Evolutionary conservation across 2,888 invertebrate genomes (phyloP).

Genomic region (Dynastes maya): DNA sequence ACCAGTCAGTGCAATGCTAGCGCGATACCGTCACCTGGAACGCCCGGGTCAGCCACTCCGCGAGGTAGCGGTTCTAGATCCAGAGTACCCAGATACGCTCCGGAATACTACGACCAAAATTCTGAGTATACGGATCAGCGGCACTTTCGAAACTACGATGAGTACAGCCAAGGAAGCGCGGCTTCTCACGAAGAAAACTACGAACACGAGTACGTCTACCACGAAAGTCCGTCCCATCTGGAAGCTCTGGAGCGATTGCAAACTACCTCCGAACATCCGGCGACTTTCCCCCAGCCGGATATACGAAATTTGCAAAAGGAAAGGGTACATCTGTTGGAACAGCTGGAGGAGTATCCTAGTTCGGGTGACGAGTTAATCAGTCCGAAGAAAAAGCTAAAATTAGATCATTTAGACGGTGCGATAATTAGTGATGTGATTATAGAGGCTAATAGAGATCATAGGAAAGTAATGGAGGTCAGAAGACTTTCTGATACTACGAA

Average conservation of each 20-base stretch:
- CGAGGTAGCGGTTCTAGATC: constrained; percentile 71
- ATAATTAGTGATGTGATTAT: constrained; percentile 67
- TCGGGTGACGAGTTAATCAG: constrained; percentile 80
- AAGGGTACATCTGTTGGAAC: constrained; percentile 79
- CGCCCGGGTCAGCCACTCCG: constrained; percentile 70
- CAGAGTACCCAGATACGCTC: constrained; percentile 68
- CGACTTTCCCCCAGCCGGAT: constrained; percentile 72
- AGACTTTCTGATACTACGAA: constrained; percentile 71
- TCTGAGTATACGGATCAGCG: constrained; percentile 72
- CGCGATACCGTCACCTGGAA: constrained; percentile 73
- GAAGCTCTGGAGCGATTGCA: constrained; percentile 66
- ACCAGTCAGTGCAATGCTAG: constrained; percentile 69
- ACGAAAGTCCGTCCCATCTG: constrained; percentile 70
- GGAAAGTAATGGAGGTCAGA: constrained; percentile 72
- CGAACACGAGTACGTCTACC: constrained; percentile 70
- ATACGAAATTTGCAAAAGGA: constrained; percentile 81
- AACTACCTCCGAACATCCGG: constrained; percentile 52
- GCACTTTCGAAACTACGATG: constrained; percentile 79
- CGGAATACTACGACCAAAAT: constrained; percentile 64
- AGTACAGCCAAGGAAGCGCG: constrained; percentile 82
- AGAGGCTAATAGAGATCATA: constrained; percentile 69
- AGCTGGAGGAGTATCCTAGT: constrained; percentile 81
- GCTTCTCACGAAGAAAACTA: constrained; percentile 78
- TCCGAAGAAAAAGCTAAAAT: constrained; percentile 79
- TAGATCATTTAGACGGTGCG: constrained; percentile 71